A percentile compares a stretch with the other conserved stretches of the same genome.
Evolutionary conservation across 2,113 vertebrate species (phyloP).

Genomic region (Chloropsis cyanopogon): DNA sequence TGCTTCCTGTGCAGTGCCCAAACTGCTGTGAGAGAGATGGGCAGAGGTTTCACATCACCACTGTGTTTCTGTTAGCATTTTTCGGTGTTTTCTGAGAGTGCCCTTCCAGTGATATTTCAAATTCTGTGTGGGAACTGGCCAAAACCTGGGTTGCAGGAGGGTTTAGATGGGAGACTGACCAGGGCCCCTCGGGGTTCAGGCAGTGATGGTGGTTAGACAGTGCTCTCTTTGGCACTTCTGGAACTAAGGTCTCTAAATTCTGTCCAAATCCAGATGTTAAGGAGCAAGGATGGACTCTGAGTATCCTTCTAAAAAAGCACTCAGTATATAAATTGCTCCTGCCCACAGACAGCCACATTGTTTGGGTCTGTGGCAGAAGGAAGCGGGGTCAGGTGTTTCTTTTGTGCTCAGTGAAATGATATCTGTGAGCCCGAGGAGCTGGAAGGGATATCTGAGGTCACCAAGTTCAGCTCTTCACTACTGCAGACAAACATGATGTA

Average conservation of each 20-base stretch:
- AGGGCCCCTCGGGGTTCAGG: background rate
- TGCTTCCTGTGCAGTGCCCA: background rate
- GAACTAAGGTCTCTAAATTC: background rate
- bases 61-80: background rate
- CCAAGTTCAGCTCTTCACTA: background rate
- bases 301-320: background rate
- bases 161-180: background rate
- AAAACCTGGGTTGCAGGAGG: background rate
- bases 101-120: background rate
- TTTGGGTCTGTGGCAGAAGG: background rate
- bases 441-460: conserved; percentile 43
- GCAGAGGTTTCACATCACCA: background rate
- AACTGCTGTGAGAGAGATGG: background rate
- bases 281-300: background rate
- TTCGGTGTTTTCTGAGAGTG: background rate
- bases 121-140: background rate
- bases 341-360: background rate
- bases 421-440: background rate
- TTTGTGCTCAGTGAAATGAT: conserved; percentile 23
- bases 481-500: conserved; percentile 41
- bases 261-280: background rate
- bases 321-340: background rate
- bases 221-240: background rate
- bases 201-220: background rate
- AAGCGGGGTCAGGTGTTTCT: background rate